Evolutionary conservation across 2,797 vertebrate genomes (phyloP).

Genomic region (Lithobates pipiens): DNA sequence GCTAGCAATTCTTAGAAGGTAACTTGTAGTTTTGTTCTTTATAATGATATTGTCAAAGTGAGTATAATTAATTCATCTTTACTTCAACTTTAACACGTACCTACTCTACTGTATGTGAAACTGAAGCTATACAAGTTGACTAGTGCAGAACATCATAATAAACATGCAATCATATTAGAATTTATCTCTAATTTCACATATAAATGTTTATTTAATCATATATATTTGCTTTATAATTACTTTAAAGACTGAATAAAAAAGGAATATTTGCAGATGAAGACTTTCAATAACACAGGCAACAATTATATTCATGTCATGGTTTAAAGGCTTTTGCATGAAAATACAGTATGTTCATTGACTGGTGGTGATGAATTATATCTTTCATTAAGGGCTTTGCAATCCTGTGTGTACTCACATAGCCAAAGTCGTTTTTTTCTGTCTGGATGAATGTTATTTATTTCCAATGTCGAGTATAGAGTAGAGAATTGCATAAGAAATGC

Average conservation of each 20-base stretch:
- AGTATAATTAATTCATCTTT: no score
- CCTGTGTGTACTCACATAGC: conserved; percentile 76
- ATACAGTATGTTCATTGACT: conserved; percentile 72
- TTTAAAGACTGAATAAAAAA: conserved; percentile 1
- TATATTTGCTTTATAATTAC: conserved; percentile 27
- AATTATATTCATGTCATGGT: conserved; percentile 74
- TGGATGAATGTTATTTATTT: conserved; percentile 75
- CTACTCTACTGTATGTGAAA: no score
- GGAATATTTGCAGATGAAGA: conserved; percentile 72
- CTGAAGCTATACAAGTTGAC: no score
- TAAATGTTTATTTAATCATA: conserved; percentile 4
- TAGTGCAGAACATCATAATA: no score
- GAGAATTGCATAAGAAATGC: conserved; percentile 69
- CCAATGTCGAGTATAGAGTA: conserved; percentile 71
- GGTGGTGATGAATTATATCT: conserved; percentile 75
- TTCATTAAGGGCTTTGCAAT: conserved; percentile 81
- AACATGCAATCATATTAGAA: conserved; percentile 2
- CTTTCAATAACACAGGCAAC: conserved; percentile 75
- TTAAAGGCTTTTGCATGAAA: conserved; percentile 81
- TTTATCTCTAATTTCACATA: background rate
- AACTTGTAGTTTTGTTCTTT: no score
- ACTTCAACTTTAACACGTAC: no score
- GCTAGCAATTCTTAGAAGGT: no score
- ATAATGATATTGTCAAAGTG: no score
- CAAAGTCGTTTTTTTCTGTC: conserved; percentile 76